These are phyloP conservation scores for Corbicula japonica DNA, from an alignment of 2,888 invertebrate species.

Conservation along the genomic window DNA sequence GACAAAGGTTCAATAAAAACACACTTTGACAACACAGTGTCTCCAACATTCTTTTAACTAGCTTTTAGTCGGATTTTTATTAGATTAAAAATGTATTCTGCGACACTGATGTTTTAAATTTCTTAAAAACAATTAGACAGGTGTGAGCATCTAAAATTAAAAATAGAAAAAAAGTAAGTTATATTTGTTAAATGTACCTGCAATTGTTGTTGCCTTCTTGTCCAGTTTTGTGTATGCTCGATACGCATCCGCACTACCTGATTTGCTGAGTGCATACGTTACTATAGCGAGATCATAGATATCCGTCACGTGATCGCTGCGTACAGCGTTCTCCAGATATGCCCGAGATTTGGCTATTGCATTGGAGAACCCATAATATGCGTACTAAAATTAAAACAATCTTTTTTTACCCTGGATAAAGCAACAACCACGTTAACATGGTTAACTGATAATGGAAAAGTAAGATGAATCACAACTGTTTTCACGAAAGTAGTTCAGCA, in stretches of 20 bases:
- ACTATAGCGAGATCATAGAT: slow-evolving; percentile 80
- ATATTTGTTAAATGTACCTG: slow-evolving; percentile 13
- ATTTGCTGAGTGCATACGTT: slow-evolving; percentile 80
- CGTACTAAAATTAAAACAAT: neutral
- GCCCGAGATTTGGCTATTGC: slow-evolving; percentile 70
- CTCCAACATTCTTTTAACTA: too few relatives aligned
- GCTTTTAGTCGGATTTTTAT: too few relatives aligned
- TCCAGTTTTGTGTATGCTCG: slow-evolving; percentile 66
- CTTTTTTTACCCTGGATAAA: neutral
- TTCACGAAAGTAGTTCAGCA: too few relatives aligned
- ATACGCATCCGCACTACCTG: slow-evolving; percentile 68
- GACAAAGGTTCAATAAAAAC: too few relatives aligned
- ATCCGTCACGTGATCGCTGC: slow-evolving; percentile 70
- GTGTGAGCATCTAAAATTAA: too few relatives aligned
- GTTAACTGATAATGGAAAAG: too few relatives aligned
- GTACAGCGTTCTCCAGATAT: slow-evolving; percentile 80
- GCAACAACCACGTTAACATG: too few relatives aligned
- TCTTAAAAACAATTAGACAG: too few relatives aligned
- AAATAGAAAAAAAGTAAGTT: neutral
- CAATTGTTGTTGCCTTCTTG: slow-evolving; percentile 44
- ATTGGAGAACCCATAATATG: neutral
- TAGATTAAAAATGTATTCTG: too few relatives aligned
- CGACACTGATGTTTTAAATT: too few relatives aligned
- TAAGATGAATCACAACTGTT: too few relatives aligned
- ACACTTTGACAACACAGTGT: too few relatives aligned